phyloP scores from a whole-genome alignment of 2,888 invertebrate species.

The Sepiola atlantica region DNA sequence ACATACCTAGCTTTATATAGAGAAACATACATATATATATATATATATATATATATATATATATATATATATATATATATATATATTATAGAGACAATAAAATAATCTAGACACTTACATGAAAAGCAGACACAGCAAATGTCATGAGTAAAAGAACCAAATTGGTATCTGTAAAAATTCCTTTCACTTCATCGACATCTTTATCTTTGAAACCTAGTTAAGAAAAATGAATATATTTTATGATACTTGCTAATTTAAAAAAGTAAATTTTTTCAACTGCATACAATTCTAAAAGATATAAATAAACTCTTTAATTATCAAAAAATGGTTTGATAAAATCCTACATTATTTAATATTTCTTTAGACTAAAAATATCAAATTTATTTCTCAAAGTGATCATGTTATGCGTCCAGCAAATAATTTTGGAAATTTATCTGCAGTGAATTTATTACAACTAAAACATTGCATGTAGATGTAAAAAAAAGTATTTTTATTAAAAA shows the following conservation, averaged over 20 bases:
- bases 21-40: neutral
- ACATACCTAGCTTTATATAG: neutral
- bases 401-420: neutral
- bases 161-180: constrained; percentile 96
- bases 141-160: constrained; percentile 92
- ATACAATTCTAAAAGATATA: neutral
- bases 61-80: neutral
- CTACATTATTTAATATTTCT: neutral
- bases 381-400: neutral
- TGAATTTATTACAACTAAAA: neutral
- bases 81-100: neutral
- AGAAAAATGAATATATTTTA: neutral
- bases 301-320: neutral
- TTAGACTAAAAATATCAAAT: neutral
- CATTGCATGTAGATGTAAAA: no score
- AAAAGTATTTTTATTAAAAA: no score
- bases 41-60: neutral
- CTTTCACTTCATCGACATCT: constrained; percentile 96
- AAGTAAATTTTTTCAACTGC: neutral
- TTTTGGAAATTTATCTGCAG: neutral
- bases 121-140: constrained; percentile 90
- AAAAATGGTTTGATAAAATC: neutral
- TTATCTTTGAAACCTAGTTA: constrained; percentile 86
- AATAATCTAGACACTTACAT: constrained; percentile 82
- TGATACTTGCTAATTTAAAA: no score